Evolutionary conservation across 2,113 vertebrate species (phyloP), one percentile per base, ranked within the genome.

Genomic region (Malaclemys terrapin): DNA sequence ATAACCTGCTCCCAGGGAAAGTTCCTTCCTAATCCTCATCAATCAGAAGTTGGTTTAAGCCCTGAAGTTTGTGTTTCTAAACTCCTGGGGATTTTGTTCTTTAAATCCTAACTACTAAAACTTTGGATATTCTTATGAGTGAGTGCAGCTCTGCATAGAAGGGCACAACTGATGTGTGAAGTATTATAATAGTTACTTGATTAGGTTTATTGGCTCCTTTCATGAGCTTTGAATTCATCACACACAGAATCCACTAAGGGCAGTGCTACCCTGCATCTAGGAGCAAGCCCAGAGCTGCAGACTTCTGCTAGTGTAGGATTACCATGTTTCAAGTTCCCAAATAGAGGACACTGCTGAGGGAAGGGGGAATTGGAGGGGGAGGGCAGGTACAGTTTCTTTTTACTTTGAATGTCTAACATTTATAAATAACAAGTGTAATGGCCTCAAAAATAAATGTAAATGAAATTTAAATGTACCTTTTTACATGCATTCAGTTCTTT

Each of bases 221-320:
- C 2, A 2, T n/a, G 91, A 83, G 56, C 84, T 85, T 85, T 91
- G 89, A 94, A 94, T 94, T 89, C 87, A 96, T 96, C 89, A 84
- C 85, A 93, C 3, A 8, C 65, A 72, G 19, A 72, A n/a, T 8
- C 35, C 65, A n/a, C 17, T 69, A 69, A 69, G 35, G 19, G 31
- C n/a, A 38, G 35, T 72, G 35, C n/a, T 72, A 72, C 31, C 17
- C 4, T 72, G 8, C 65, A 22, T 22, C 65, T 10, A 22, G 65
- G 65, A 38, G 19, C 16, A 20, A 72, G 16, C 8, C 8, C 19
- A n/a, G 35, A 38, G 17, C 31, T 22, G n/a, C 65, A 72, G 35
- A 72, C 65, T 20, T 38, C 8, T 19, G 19, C 65, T n/a, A 22
- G 19, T 29, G 57, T 59, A 59, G 27, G 57, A 27, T 59, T 59